Evolutionary conservation across 2,113 vertebrate species (phyloP).

Genomic region (Sylvilagus bachmani): DNA sequence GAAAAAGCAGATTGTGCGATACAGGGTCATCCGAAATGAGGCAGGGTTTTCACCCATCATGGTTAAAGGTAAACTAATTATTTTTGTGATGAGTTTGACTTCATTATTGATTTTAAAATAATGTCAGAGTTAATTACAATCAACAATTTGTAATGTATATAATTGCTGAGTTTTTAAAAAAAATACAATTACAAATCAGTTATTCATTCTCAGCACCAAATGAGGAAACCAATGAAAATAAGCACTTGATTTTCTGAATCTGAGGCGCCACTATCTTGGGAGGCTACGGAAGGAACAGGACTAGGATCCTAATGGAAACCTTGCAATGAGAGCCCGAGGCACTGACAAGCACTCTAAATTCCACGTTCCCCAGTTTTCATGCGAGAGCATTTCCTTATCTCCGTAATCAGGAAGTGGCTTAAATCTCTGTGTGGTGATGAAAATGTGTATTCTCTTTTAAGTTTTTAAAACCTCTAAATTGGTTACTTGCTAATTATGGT

Average conservation of each 20-base stretch:
- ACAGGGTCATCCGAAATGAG: conserved; percentile 56
- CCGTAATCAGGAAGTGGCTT: not conserved
- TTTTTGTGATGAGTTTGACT: not conserved
- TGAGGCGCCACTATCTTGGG: not conserved
- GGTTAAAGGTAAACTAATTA: conserved; percentile 72
- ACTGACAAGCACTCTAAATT: conserved; percentile 59
- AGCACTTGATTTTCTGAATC: not conserved
- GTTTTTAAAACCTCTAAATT: conserved; percentile 66
- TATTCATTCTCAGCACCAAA: conserved; percentile 34
- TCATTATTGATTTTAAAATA: conserved; percentile 70
- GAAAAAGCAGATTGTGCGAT: conserved; percentile 45
- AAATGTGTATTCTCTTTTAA: conserved; percentile 67
- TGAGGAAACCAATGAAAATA: conserved; percentile 7
- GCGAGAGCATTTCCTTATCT: conserved; percentile 61
- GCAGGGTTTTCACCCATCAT: conserved; percentile 46
- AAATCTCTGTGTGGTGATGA: conserved; percentile 65
- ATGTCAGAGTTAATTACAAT: conserved; percentile 64
- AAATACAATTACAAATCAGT: conserved; percentile 52
- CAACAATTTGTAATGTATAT: conserved; percentile 50
- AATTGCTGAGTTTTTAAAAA: conserved; percentile 56
- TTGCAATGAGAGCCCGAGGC: conserved; percentile 51
- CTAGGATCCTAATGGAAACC: not conserved
- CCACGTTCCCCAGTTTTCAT: not conserved
- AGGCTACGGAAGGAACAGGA: conserved; percentile 49
- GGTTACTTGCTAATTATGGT: conserved; percentile 59